Percentiles rank a stretch among this genome's conserved stretches.
Conservation (phyloP, 2,113 vertebrate species). For the Gavia stellata region DNA sequence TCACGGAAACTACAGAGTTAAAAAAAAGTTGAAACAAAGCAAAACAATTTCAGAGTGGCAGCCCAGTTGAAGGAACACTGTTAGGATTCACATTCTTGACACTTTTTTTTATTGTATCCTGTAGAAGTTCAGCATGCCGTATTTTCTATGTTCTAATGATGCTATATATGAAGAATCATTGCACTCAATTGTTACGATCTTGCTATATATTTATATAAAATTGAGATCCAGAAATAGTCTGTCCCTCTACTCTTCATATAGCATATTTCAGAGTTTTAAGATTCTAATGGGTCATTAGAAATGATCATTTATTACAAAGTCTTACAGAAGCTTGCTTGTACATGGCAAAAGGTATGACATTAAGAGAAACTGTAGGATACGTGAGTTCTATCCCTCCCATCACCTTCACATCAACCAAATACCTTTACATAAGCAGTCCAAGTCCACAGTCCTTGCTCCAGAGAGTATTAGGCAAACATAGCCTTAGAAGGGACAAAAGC, state of each 20-base stretch:
- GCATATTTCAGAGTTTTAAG: neutral
- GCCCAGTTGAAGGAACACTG: neutral
- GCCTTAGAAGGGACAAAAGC: neutral
- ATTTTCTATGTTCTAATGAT: neutral
- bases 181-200: neutral
- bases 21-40: neutral
- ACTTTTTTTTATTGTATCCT: neutral
- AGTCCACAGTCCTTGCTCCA: neutral
- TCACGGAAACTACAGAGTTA: neutral
- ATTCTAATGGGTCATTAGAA: neutral
- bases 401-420: neutral
- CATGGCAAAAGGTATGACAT: neutral
- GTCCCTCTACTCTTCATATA: neutral
- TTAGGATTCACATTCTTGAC: neutral
- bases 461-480: neutral
- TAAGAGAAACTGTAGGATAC: neutral
- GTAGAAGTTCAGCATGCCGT: neutral
- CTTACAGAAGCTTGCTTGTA: neutral
- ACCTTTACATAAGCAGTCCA: neutral
- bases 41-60: neutral
- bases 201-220: neutral
- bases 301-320: neutral
- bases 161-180: neutral
- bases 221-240: neutral
- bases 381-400: neutral